Evolutionary conservation across 1,140 invertebrate genomes (phyloP).

Genomic region (Trachelipus rathkii): DNA sequence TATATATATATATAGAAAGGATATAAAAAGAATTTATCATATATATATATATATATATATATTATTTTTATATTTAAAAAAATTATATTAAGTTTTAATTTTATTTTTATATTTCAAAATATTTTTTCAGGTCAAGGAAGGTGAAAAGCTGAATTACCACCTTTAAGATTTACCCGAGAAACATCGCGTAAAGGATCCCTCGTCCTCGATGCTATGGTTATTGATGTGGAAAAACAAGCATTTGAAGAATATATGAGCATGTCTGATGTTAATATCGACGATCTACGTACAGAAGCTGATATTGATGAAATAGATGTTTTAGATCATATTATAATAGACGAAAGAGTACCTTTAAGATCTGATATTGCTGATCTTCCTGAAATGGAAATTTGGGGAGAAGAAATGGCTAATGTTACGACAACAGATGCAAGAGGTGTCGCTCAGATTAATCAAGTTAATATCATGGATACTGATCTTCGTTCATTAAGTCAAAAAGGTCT

Average conservation of each 20-base stretch:
- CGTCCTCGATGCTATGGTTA: slow-evolving; percentile 83
- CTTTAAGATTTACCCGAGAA: slow-evolving; percentile 80
- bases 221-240: slow-evolving; percentile 65
- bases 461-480: slow-evolving; percentile 35
- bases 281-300: slow-evolving; percentile 67
- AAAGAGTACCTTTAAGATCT: slow-evolving; percentile 36
- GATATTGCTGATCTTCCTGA: slow-evolving; percentile 44
- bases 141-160: slow-evolving; percentile 80
- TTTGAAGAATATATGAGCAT: slow-evolving; percentile 73
- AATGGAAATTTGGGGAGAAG: slow-evolving; percentile 37
- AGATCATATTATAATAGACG: slow-evolving; percentile 39
- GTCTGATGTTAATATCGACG: slow-evolving; percentile 55
- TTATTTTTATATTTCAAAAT: no score
- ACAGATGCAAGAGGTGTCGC: slow-evolving; percentile 34
- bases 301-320: slow-evolving; percentile 69
- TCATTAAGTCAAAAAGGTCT: slow-evolving; percentile 40
- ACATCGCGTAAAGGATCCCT: slow-evolving; percentile 79
- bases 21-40: no score
- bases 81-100: no score
- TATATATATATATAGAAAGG: no score
- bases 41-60: no score
- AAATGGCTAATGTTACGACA: slow-evolving; percentile 29
- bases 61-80: no score
- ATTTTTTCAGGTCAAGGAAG: slow-evolving; percentile 57
- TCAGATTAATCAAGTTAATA: slow-evolving; percentile 33